A percentile compares a stretch with the other conserved stretches of the same genome.
Evolutionary conservation across 2,113 vertebrate species (phyloP).

Genomic region (Antechinus flavipes): DNA sequence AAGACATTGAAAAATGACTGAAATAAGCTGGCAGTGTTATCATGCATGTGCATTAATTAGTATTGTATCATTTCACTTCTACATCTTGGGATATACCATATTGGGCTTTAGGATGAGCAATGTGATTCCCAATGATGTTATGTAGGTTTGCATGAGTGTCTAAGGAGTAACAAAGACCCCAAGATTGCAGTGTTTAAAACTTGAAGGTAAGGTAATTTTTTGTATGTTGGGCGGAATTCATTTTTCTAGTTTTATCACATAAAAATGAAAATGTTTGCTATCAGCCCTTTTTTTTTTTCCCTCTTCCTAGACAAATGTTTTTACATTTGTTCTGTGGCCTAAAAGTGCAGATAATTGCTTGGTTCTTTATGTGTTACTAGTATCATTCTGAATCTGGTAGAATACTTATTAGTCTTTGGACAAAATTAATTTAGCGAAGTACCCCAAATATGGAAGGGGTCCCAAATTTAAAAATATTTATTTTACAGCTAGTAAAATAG

Average conservation of each 20-base stretch:
- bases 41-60: not conserved
- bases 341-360: slow-evolving; percentile 42
- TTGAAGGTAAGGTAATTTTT: slow-evolving; percentile 44
- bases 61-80: slow-evolving; percentile 52
- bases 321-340: slow-evolving; percentile 46
- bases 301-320: slow-evolving; percentile 21
- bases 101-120: slow-evolving; percentile 49
- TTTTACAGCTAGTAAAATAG: slow-evolving; percentile 64
- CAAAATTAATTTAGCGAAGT: slow-evolving; percentile 9
- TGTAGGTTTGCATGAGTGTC: slow-evolving; percentile 57
- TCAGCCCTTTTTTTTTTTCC: slow-evolving; percentile 21
- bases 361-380: slow-evolving; percentile 39
- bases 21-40: slow-evolving; percentile 42
- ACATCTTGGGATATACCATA: slow-evolving; percentile 35
- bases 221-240: slow-evolving; percentile 41
- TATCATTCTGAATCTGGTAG: slow-evolving; percentile 52
- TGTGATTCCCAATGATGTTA: slow-evolving; percentile 2
- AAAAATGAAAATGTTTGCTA: slow-evolving; percentile 41
- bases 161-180: slow-evolving; percentile 61
- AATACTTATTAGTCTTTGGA: slow-evolving; percentile 32
- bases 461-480: slow-evolving; percentile 48
- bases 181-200: slow-evolving; percentile 51
- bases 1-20: slow-evolving; percentile 64
- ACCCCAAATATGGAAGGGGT: slow-evolving; percentile 17
- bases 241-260: slow-evolving; percentile 37